Evolutionary conservation across 2,888 invertebrate species (phyloP), one percentile per base, ranked within the genome.

Genomic region (Xanthia icteritia): DNA sequence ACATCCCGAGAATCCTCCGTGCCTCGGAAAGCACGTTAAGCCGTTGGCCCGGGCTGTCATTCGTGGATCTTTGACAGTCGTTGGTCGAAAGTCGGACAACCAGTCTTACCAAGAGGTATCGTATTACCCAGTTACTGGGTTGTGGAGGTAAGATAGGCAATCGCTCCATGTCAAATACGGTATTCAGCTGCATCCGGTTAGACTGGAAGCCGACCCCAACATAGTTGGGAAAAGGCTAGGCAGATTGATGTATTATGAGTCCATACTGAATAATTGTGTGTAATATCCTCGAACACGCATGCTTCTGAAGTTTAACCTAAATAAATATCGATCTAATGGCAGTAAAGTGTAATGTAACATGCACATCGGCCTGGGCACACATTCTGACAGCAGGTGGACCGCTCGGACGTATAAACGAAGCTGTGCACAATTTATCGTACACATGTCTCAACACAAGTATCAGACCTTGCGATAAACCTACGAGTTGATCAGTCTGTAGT

Each of bases 311-410:
- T 73, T 78, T 76, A 76, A 58, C 75, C 77, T 76, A 73, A 77
- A 84, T 76, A 72, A 76, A 73, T 88, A 84, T 84, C 68, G 79
- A 88, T 76, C 64, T 69, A 45, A 73, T 74, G 51, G 58, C n/a
- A 66, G 39, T 45, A 31, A 27, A 65, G 31, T 54, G 27, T 60
- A 76, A 72, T 56, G 54, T 66, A 45, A 71, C 70, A 27, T 63
- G 73, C 31, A 72, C 54, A 68, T 65, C 61, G 68, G 51, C 27
- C 60, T 75, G 74, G 13, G 45, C 73, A 74, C 61, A 1, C 61
- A 66, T 17, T 60, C 56, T 56, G 80, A 64, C 71, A 67, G 51
- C 82, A 74, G 79, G 64, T 73, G 77, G 39, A 36, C 56, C 51
- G 54, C 45, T 61, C 66, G 20, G 63, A 17, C 39, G 13, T 39